A percentile compares a stretch with the other conserved stretches of the same genome.
Evolutionary conservation across 2,113 vertebrate genomes (phyloP).

Genomic region (Indicator indicator): DNA sequence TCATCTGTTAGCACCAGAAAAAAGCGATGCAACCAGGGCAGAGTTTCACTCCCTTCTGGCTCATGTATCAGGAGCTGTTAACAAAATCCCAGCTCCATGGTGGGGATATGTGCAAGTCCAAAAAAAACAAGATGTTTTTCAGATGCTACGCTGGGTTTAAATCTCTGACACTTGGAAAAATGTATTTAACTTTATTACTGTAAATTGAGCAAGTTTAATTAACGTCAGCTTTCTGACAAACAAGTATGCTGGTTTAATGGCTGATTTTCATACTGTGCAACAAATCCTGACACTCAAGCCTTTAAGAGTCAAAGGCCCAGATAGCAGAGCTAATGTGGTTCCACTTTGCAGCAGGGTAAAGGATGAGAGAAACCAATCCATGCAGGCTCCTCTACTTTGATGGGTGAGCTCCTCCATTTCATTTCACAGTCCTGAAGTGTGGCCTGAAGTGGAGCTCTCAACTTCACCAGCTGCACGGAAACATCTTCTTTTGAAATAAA

Average conservation of each 20-base stretch:
- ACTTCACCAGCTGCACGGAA: neutral
- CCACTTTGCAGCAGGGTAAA: neutral
- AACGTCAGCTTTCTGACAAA: conserved; percentile 49
- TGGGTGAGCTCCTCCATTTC: neutral
- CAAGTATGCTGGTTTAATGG: conserved; percentile 3
- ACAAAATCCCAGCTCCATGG: conserved; percentile 51
- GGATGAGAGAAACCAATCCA: neutral
- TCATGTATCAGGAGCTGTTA: conserved; percentile 46
- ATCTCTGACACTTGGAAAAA: conserved; percentile 36
- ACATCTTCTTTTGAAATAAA: neutral
- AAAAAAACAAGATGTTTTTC: conserved; percentile 61
- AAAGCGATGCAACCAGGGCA: neutral
- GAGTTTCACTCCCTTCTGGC: neutral
- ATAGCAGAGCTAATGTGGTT: neutral
- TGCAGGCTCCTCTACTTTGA: neutral
- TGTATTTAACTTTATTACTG: conserved; percentile 43
- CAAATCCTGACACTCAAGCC: conserved; percentile 32
- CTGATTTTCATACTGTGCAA: conserved; percentile 35
- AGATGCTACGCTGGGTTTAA: conserved; percentile 35
- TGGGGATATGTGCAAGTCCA: neutral
- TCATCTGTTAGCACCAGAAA: neutral
- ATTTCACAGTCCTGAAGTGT: neutral
- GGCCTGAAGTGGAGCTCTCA: neutral
- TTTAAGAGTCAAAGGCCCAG: neutral
- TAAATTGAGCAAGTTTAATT: conserved; percentile 46